phyloP scores from a whole-genome alignment of 2,797 vertebrate genomes.

The Acanthopagrus latus region DNA sequence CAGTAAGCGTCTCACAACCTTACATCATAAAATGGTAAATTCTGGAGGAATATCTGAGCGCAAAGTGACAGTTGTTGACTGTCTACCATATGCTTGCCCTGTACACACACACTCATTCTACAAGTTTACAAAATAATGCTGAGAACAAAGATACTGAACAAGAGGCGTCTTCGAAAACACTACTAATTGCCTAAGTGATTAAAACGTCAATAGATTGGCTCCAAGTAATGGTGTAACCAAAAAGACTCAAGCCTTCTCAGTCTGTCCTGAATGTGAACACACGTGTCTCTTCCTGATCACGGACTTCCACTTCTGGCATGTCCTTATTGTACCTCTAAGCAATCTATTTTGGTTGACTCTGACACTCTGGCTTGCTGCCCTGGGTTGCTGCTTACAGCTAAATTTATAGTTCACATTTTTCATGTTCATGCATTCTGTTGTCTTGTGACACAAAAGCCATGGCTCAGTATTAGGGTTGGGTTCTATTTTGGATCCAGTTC shows the following conservation, averaged over 20 bases:
- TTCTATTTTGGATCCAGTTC: constrained; percentile 9
- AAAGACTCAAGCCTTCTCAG: not conserved
- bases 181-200: not conserved
- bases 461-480: not conserved
- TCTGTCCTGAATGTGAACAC: not conserved
- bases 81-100: not conserved
- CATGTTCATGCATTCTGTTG: constrained; percentile 10
- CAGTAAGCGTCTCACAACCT: constrained; percentile 1
- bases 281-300: constrained; percentile 5
- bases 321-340: constrained; percentile 5
- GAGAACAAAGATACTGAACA: not conserved
- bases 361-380: not conserved
- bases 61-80: not conserved
- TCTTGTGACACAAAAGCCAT: not conserved
- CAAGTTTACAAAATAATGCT: not conserved
- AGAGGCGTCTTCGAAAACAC: not conserved
- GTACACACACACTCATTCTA: not conserved
- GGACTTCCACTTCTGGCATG: constrained; percentile 1
- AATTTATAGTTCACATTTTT: constrained; percentile 34
- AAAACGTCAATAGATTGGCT: constrained; percentile 5
- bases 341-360: constrained; percentile 24
- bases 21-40: not conserved
- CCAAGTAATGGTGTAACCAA: not conserved
- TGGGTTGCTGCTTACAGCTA: constrained; percentile 1
- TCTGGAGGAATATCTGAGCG: not conserved